Evolutionary conservation across 1,140 invertebrate species (phyloP).

Genomic region (Pectinophora gossypiella): DNA sequence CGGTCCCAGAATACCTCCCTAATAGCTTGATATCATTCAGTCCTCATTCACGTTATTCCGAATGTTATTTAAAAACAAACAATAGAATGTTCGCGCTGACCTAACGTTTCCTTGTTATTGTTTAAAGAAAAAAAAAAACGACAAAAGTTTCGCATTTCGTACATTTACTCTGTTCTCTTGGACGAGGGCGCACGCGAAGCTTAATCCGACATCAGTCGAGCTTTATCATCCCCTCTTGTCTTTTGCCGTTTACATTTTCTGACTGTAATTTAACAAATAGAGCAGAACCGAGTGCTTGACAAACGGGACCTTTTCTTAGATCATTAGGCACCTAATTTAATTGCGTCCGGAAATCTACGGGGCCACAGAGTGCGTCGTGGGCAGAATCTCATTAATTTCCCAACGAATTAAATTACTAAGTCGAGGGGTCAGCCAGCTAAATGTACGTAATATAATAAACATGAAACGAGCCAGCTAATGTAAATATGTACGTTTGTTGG

Average conservation of each 20-base stretch:
- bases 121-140: too few species aligned
- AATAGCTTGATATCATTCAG: not conserved
- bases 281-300: conserved; percentile 12
- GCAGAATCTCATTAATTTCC: conserved; percentile 38
- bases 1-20: not conserved
- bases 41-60: not conserved
- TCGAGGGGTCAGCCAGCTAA: conserved; percentile 18
- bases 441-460: conserved; percentile 33
- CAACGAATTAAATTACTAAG: conserved; percentile 37
- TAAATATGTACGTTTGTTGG: conserved; percentile 2
- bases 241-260: conserved; percentile 7
- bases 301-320: conserved; percentile 28
- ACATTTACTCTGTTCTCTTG: conserved; percentile 8
- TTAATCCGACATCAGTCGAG: conserved; percentile 20
- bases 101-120: conserved; percentile 2
- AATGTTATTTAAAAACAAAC: not conserved
- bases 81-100: not conserved
- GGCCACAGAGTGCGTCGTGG: conserved; percentile 12
- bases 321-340: conserved; percentile 40
- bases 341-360: conserved; percentile 20
- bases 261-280: conserved; percentile 8
- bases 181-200: conserved; percentile 6
- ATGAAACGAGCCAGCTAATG: conserved; percentile 5
- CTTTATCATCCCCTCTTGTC: conserved; percentile 16
- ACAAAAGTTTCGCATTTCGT: too few species aligned